Evolutionary conservation across 2,888 invertebrate species (phyloP), one percentile per base, ranked within the genome.

Genomic region (Synergus itoensis): DNA sequence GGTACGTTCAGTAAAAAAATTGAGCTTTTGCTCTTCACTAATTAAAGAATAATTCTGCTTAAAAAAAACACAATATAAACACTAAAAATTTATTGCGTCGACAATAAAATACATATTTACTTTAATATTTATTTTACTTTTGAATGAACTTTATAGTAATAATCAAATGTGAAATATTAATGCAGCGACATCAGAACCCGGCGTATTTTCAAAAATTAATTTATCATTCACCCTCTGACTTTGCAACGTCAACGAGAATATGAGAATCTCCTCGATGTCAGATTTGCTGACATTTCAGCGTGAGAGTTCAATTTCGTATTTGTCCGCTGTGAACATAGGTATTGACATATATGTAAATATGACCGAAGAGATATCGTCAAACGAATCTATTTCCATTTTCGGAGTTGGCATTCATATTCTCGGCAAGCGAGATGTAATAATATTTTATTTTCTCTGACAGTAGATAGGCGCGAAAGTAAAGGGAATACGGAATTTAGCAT

Each of bases 401-500:
- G 18, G 41, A 9, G 18, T 28, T n/a, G n/a, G 28, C 16, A 69
- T 48, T 48, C 2, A 14, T 48, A 48, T 69, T 69, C 28, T 28
- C 21, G 12, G 12, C 69, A 28, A 48, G 69, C 16, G 28, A 28
- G 69, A 69, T 48, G n/a, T 43, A 57, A 69, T 48, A 48, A 69
- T 69, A 48, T 69, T 69, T 45, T 48, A 48, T 69, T 48, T 69
- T 21, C 28, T 36, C 69, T 48, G 69, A 69, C 48, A 69, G 45
- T 28, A 3, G 28, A 48, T 65, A 5, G 28, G 28, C 21, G 16
- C 48, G 48, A 69, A 48, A 40, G 41, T 28, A 43, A 11, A 36
- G 69, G 69, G 69, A 69, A 69, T 69, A 69, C 12, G 28, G 48
- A 69, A 69, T 69, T 69, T 48, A 48, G 69, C 69, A 69, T 69